Evolutionary conservation across 2,888 invertebrate genomes (phyloP), one percentile per base, ranked within the genome.

Genomic region (Dendrolimus pini): DNA sequence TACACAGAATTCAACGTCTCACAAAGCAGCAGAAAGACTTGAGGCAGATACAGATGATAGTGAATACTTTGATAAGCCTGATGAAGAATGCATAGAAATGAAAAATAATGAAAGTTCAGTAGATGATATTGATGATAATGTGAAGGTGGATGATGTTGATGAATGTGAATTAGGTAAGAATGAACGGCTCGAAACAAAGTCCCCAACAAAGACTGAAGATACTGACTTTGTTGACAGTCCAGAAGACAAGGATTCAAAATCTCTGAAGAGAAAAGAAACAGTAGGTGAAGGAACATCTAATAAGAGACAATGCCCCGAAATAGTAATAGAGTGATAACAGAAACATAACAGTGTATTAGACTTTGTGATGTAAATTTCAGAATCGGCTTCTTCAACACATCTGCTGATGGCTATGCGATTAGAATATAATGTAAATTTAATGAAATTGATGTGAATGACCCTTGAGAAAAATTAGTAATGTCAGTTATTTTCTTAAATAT

Each of bases 221-320:
- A 71, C 73, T 41, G 69, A 77, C 66, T 70, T 75, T 41, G 76
- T 77, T 56, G 78, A 80, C 42, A 75, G 77, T 55, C 69, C 68
- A 18, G 67, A 75, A 30, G 75, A 75, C 10, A 65, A 74, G 61
- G 69, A 91, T 69, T 60, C 69, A 57, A 87, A 79, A 70, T 65
- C 76, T 41, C 71, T 83, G 62, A 89, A 85, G 56, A 65, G 83
- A 72, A 89, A 78, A 80, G 89, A 89, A 62, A 80, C 83, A 7
- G 70, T 67, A 9, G 81, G 78, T 13, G 82, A 83, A 41, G 83
- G 82, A 61, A 80, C 79, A 0, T 77, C 84, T n/a, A 80, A 85
- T 42, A 90, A 90, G 75, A 83, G 89, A 86, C 89, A 80, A 76
- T 87, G 89, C 71, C 83, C 85, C 41, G 75, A 85, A 47, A 77